A percentile compares a stretch with the other conserved stretches of the same genome.
Conservation (phyloP, 1,140 invertebrate species). For the Anoplolepis gracilipes region DNA sequence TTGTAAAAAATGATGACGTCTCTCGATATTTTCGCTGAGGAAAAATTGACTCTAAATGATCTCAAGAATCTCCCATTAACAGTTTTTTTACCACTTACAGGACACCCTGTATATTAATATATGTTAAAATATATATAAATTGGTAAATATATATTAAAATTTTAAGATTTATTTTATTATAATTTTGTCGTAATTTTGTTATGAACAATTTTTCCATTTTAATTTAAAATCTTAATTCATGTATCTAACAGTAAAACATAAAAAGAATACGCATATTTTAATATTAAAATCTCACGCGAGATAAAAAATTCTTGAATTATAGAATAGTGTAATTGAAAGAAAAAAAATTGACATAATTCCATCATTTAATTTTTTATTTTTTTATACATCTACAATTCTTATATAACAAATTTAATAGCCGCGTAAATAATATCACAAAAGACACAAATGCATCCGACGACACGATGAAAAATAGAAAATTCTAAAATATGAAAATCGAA, state of each 20-base stretch:
- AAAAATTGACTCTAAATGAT: too few relatives aligned
- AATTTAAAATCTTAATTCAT: not conserved
- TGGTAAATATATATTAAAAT: too few relatives aligned
- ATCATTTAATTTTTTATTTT: not conserved
- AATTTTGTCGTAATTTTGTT: not conserved
- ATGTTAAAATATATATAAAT: too few relatives aligned
- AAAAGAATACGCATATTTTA: not conserved
- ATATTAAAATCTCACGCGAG: not conserved
- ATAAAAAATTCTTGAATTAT: not conserved
- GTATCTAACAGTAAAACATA: not conserved
- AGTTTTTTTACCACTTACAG: too few relatives aligned
- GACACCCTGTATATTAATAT: too few relatives aligned
- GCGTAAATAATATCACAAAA: not conserved
- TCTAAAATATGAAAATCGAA: not conserved
- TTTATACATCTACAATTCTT: not conserved
- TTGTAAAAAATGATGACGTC: too few relatives aligned
- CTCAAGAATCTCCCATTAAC: too few relatives aligned
- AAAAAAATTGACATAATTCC: not conserved
- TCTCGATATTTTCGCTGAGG: too few relatives aligned
- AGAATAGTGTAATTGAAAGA: not conserved
- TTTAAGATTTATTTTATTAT: not conserved
- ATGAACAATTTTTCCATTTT: too few relatives aligned
- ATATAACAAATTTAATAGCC: slow-evolving; percentile 9
- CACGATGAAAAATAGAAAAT: not conserved
- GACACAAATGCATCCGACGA: not conserved